Evolutionary conservation across 2,113 vertebrate species (phyloP).

Genomic region (Machaerirhynchus nigripectus): DNA sequence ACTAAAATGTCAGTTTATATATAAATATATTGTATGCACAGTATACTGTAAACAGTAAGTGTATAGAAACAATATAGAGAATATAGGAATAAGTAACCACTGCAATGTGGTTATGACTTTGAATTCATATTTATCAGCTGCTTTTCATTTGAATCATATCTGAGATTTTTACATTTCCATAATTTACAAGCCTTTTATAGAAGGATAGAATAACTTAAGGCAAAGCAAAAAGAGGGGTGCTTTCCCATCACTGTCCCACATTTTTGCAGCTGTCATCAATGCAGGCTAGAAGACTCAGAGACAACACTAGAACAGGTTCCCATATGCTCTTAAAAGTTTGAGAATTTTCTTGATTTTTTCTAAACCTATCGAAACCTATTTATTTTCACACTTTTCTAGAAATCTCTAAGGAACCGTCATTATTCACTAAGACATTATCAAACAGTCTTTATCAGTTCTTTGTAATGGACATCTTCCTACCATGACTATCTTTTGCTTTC

Average conservation of each 20-base stretch:
- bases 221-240: background rate
- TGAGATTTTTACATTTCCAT: background rate
- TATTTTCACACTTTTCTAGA: background rate
- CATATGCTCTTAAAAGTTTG: background rate
- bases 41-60: background rate
- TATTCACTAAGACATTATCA: background rate
- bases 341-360: background rate
- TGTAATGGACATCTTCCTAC: background rate
- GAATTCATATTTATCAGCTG: background rate
- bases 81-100: background rate
- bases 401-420: background rate
- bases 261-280: background rate
- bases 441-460: background rate
- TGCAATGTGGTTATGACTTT: background rate
- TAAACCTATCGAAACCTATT: background rate
- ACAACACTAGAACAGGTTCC: background rate
- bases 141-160: background rate
- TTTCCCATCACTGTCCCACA: background rate
- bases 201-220: background rate
- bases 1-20: background rate
- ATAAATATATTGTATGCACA: background rate
- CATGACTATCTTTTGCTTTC: background rate
- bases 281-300: background rate
- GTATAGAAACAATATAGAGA: background rate
- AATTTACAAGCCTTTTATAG: background rate